Percentiles rank a stretch among this genome's conserved stretches.
These are phyloP conservation scores for Crenichthys baileyi DNA, from an alignment of 2,797 vertebrate species.

Conservation along the genomic window DNA sequence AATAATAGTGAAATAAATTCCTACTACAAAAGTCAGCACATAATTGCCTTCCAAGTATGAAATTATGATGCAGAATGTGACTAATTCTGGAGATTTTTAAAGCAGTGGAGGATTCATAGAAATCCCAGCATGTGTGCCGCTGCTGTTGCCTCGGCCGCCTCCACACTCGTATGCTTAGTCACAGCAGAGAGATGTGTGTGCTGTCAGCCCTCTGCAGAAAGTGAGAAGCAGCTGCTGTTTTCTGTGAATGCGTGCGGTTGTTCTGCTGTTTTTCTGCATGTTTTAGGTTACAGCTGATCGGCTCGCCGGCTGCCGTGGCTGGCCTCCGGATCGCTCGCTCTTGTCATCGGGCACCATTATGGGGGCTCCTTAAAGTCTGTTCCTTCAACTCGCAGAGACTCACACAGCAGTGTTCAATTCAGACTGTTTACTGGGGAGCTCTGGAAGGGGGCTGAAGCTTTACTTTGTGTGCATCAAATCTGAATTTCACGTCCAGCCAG, in stretches of 20 bases:
- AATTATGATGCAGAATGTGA: conserved; percentile 59
- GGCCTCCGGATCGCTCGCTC: conserved; percentile 43
- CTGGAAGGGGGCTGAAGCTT: conserved; percentile 10
- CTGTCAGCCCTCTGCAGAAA: conserved; percentile 42
- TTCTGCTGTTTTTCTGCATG: conserved; percentile 31
- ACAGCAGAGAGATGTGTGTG: conserved; percentile 34
- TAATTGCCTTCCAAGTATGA: conserved; percentile 68
- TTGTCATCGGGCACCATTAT: conserved; percentile 71
- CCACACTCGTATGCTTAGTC: conserved; percentile 53
- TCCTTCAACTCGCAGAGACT: conserved; percentile 34
- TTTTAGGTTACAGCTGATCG: conserved; percentile 51
- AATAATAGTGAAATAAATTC: neutral
- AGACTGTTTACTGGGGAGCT: conserved; percentile 47
- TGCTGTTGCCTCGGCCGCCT: conserved; percentile 13
- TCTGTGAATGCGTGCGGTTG: conserved; percentile 28
- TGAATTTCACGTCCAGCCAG: conserved; percentile 27
- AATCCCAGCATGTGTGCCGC: conserved; percentile 28
- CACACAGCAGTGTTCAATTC: conserved; percentile 45
- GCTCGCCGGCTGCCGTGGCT: conserved; percentile 33
- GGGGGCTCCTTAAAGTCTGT: conserved; percentile 69
- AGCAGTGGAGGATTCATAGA: conserved; percentile 62
- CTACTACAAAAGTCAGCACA: neutral
- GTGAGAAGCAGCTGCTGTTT: conserved; percentile 44
- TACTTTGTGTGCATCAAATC: conserved; percentile 26
- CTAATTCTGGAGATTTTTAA: conserved; percentile 50